Conservation (phyloP, 2,888 invertebrate genomes). For the Molorchus minor region DNA sequence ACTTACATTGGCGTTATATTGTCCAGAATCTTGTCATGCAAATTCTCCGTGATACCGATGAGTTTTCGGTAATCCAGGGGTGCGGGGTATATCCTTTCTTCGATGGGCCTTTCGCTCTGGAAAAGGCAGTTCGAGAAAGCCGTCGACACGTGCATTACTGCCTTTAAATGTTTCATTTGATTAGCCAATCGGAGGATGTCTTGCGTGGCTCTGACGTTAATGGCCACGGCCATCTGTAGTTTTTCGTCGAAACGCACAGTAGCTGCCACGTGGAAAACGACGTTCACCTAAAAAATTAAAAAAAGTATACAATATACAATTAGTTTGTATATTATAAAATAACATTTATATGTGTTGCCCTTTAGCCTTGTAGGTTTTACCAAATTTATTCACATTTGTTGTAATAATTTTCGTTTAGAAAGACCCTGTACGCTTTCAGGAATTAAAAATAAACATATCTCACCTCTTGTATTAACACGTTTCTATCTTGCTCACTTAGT, state of each 20-base stretch:
- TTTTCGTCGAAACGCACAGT: slow-evolving; percentile 78
- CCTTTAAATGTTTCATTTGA: slow-evolving; percentile 71
- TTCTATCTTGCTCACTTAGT: slow-evolving; percentile 67
- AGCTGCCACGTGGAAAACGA: slow-evolving; percentile 69
- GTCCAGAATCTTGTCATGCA: slow-evolving; percentile 65
- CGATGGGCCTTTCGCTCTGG: slow-evolving; percentile 57
- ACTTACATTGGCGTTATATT: slow-evolving; percentile 69
- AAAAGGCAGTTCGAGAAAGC: slow-evolving; percentile 67
- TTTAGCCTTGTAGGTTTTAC: no score
- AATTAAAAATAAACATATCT: no score
- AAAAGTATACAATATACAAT: no score
- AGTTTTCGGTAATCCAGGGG: slow-evolving; percentile 67
- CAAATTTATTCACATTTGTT: no score
- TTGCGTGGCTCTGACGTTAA: slow-evolving; percentile 76
- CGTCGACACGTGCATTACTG: slow-evolving; percentile 69
- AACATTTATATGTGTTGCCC: no score
- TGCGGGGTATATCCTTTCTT: slow-evolving; percentile 67
- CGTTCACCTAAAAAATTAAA: slow-evolving; percentile 58
- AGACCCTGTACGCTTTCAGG: no score
- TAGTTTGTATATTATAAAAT: no score
- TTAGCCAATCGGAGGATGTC: slow-evolving; percentile 73
- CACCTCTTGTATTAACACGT: slow-evolving; percentile 65
- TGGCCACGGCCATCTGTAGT: slow-evolving; percentile 74
- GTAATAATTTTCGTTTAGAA: no score
- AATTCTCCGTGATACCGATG: slow-evolving; percentile 64